A percentile compares a stretch with the other conserved stretches of the same genome.
phyloP scores from a whole-genome alignment of 2,113 vertebrate species.

The Penelope pileata region DNA sequence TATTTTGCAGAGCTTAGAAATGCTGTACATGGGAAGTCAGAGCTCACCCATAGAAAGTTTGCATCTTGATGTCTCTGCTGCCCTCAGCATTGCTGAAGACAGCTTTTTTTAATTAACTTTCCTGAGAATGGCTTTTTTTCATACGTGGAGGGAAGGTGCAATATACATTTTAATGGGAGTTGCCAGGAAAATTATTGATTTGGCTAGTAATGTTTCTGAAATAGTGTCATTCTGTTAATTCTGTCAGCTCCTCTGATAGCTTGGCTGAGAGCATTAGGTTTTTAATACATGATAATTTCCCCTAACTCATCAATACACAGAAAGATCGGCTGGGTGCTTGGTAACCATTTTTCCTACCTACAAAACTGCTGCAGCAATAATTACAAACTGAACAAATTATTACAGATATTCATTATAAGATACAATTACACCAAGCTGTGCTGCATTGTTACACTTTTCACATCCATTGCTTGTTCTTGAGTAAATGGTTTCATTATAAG shows the following conservation, averaged over 20 bases:
- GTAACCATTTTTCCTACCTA: constrained; percentile 22
- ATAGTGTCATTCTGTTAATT: constrained; percentile 62
- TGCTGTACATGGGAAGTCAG: not conserved
- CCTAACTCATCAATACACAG: not conserved
- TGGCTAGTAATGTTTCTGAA: constrained; percentile 63
- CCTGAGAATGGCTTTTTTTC: constrained; percentile 33
- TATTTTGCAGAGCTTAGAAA: not conserved
- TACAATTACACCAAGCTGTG: not conserved
- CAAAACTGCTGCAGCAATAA: constrained; percentile 30
- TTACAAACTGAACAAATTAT: constrained; percentile 44
- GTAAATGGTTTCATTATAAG: constrained; percentile 61
- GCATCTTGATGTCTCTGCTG: not conserved
- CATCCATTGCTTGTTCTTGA: not conserved
- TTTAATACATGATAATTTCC: constrained; percentile 45
- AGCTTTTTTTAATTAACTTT: constrained; percentile 58
- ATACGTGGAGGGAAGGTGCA: not conserved
- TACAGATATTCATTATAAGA: constrained; percentile 34
- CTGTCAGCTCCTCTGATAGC: constrained; percentile 27
- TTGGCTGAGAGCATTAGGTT: constrained; percentile 30
- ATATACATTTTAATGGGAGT: constrained; percentile 54
- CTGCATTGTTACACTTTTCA: constrained; percentile 1
- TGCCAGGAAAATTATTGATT: constrained; percentile 70
- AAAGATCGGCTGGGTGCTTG: not conserved
- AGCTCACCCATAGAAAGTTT: not conserved
- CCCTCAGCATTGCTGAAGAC: constrained; percentile 21